Conservation (phyloP, 2,888 invertebrate genomes). For the Sphaeridia pumilis region DNA sequence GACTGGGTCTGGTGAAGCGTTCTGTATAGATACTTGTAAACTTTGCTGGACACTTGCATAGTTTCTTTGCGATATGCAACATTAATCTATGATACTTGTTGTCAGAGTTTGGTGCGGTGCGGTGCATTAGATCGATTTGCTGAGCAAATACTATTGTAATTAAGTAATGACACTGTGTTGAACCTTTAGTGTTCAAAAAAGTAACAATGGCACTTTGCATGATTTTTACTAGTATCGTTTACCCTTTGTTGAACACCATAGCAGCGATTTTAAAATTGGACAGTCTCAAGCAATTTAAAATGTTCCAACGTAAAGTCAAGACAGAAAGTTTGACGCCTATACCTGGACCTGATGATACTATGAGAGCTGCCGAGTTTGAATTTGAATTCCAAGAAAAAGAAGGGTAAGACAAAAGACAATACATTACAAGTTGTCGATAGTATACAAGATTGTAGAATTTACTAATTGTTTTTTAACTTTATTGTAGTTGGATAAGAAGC, state of each 20-base stretch:
- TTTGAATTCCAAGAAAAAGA: constrained; percentile 12
- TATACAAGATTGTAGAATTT: neutral
- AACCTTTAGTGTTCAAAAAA: too few relatives aligned
- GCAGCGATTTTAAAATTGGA: neutral
- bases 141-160: too few relatives aligned
- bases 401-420: constrained; percentile 4
- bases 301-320: constrained; percentile 9
- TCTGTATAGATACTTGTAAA: too few relatives aligned
- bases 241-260: neutral
- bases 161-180: too few relatives aligned
- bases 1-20: too few relatives aligned
- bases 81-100: too few relatives aligned
- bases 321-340: constrained; percentile 1
- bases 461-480: constrained; percentile 1
- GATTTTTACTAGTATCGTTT: constrained; percentile 1
- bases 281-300: constrained; percentile 2
- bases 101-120: too few relatives aligned
- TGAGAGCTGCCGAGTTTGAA: constrained; percentile 9
- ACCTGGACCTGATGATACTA: constrained; percentile 1
- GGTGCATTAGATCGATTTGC: too few relatives aligned
- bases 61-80: too few relatives aligned
- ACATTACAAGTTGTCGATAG: neutral
- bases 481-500: constrained; percentile 44
- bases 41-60: too few relatives aligned
- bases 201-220: constrained; percentile 2